Conservation (phyloP, 2,113 vertebrate genomes). For the Bos indicus region DNA sequence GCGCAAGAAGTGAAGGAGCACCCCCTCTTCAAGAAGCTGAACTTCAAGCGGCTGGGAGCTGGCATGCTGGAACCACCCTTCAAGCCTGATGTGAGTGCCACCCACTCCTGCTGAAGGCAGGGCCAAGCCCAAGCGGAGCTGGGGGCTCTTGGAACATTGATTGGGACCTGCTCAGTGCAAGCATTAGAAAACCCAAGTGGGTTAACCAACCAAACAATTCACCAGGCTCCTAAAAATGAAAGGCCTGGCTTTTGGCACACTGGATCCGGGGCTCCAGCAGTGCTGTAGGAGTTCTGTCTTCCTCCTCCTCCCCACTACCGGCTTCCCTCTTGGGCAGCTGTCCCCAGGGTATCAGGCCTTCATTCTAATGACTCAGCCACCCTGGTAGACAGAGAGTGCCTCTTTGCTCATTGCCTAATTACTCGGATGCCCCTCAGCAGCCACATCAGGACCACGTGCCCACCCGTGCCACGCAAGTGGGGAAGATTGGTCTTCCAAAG, state of each 20-base stretch:
- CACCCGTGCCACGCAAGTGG: background rate
- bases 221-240: background rate
- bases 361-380: background rate
- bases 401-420: background rate
- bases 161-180: background rate
- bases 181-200: background rate
- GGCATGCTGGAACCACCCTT: slow-evolving; percentile 95
- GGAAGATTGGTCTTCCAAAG: background rate
- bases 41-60: slow-evolving; percentile 95
- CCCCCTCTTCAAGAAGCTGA: slow-evolving; percentile 91
- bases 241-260: background rate
- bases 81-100: slow-evolving; percentile 91
- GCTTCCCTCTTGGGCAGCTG: background rate
- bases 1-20: slow-evolving; percentile 94
- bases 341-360: background rate
- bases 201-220: background rate
- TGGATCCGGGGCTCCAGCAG: background rate
- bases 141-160: background rate
- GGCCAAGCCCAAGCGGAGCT: background rate
- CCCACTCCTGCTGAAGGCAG: background rate
- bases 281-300: background rate
- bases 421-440: background rate
- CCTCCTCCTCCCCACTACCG: fast-evolving
- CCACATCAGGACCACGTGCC: background rate
- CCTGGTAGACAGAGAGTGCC: background rate